Evolutionary conservation across 2,797 vertebrate genomes (phyloP), one percentile per base, ranked within the genome.

Genomic region (Bucorvus abyssinicus): DNA sequence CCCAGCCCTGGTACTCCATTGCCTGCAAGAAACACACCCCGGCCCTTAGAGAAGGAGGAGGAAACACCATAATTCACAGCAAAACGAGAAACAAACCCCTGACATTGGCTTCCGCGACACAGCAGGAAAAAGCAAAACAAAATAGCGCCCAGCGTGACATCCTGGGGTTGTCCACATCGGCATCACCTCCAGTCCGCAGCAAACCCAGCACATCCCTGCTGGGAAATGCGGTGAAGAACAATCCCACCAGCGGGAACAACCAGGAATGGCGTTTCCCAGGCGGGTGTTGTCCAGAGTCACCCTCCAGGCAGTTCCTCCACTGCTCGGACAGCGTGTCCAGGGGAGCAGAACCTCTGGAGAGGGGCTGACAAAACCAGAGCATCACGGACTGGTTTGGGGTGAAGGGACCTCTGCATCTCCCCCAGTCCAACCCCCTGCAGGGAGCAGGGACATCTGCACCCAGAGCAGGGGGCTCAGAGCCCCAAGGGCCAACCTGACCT

Each of bases 1-100:
- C 98, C 99, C 99, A 99, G 77, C 98, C 98, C 29, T 98, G 96
- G 94, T 97, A 99, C 45, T 98, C 97, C 97, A 98, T 18, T 2
- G 98, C 98, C 99, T 99, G 92, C 56, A 94, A 96, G 22, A 94
- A 59, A 97, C 42, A 84, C 52, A 77, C 0, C n/a, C 20, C 64
- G 13, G 5, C 34, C 19, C 12, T 94, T 1, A 93, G 59, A 45
- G 68, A 10, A 77, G 21, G 27, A 68, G 26, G 23, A 36, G 36
- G 21, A 59, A 17, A 7, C 1, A 2, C 50, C 20, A 12, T 0
- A 8, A 52, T 3, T 30, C 75, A 45, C 71, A 40, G 64, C 42
- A 21, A 12, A 14, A 30, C 13, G 11, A 30, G 27, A 30, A 55
- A 20, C 30, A n/a, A 3, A 6, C 13, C 50, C 21, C 52, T 4